phyloP scores from a whole-genome alignment of 2,113 vertebrate genomes.

The Rhabdomys dilectus region DNA sequence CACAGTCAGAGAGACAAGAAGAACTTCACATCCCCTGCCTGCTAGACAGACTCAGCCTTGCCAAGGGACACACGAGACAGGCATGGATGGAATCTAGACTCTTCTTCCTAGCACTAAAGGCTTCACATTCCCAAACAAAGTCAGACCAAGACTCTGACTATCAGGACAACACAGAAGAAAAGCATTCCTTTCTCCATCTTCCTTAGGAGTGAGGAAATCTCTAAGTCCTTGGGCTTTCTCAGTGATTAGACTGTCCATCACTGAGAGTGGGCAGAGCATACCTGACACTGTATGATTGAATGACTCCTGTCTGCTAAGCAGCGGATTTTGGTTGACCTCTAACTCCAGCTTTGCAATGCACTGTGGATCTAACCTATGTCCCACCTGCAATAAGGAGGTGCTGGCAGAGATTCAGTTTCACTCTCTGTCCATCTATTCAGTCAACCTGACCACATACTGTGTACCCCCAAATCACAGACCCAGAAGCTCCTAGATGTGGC shows the following conservation, averaged over 20 bases:
- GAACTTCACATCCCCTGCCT: accelerated
- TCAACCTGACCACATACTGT: background rate
- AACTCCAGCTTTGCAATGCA: background rate
- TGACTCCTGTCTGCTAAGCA: background rate
- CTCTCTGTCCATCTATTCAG: accelerated
- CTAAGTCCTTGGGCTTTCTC: too few relatives aligned
- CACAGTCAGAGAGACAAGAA: accelerated
- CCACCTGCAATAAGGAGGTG: accelerated
- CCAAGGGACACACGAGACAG: accelerated
- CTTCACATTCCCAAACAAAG: accelerated
- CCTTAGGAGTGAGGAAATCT: background rate
- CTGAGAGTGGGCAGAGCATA: background rate
- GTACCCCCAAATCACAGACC: background rate
- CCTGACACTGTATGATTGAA: background rate
- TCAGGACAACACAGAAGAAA: too few relatives aligned
- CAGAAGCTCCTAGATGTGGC: background rate
- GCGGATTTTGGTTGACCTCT: background rate
- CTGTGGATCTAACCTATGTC: background rate
- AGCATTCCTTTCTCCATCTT: accelerated
- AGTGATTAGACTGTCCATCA: background rate
- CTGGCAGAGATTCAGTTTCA: accelerated
- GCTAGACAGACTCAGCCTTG: background rate
- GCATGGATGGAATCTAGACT: accelerated
- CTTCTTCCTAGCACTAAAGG: accelerated
- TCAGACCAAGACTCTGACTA: background rate